A percentile compares a stretch with the other conserved stretches of the same genome.
phyloP scores from a whole-genome alignment of 1,140 invertebrate genomes.

The Atopsyche davidsoni region DNA sequence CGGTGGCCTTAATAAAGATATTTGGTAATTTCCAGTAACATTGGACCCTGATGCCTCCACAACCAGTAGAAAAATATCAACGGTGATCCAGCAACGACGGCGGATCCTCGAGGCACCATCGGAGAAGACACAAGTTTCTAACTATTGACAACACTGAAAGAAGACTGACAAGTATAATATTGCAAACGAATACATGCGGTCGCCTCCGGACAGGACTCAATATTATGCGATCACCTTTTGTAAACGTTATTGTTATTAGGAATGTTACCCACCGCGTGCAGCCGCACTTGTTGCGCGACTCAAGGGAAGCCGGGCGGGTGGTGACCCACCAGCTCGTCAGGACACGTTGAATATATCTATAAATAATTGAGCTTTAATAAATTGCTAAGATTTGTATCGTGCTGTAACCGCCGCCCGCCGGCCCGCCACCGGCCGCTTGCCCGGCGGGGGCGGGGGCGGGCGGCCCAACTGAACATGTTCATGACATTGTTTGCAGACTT shows the following conservation, averaged over 20 bases:
- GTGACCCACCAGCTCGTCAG: no score
- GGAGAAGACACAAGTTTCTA: not conserved
- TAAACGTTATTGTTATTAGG: not conserved
- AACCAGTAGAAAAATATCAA: constrained; percentile 6
- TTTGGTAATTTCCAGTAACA: constrained; percentile 23
- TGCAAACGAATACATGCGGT: not conserved
- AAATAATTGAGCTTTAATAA: constrained; percentile 28
- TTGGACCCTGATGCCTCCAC: constrained; percentile 10
- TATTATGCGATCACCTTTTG: no score
- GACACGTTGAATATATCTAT: constrained; percentile 8
- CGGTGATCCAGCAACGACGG: constrained; percentile 4
- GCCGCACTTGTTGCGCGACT: no score
- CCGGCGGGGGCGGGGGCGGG: no score
- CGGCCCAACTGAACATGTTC: no score
- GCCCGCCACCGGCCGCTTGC: no score
- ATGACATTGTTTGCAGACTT: no score
- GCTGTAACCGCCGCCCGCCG: no score
- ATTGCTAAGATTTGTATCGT: constrained; percentile 26
- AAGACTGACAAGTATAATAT: constrained; percentile 6
- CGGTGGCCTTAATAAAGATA: no score
- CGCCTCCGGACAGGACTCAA: no score
- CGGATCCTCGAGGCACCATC: not conserved
- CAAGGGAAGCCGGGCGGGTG: no score
- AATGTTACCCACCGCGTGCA: constrained; percentile 1
- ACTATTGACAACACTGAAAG: not conserved